Percentiles rank a stretch among this genome's conserved stretches.
Conservation (phyloP, 2,797 vertebrate genomes). For the Liparis tanakae region DNA sequence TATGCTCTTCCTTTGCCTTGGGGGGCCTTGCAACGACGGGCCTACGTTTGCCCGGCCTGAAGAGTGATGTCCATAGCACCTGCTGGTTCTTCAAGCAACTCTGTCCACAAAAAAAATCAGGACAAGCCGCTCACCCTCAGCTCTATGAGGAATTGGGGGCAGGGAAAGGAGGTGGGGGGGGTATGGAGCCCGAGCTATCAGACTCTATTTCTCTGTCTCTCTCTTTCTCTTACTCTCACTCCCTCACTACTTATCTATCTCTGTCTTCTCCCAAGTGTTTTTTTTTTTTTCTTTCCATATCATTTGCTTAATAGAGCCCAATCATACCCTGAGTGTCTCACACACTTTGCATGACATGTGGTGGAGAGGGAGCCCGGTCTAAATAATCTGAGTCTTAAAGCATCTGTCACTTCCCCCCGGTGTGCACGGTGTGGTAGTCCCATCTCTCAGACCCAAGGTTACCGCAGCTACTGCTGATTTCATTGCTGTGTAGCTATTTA, state of each 20-base stretch:
- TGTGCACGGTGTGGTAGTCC: slow-evolving; percentile 76
- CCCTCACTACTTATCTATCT: slow-evolving; percentile 77
- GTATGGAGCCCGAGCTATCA: slow-evolving; percentile 81
- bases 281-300: slow-evolving; percentile 55
- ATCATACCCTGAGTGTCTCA: slow-evolving; percentile 77
- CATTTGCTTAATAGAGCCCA: slow-evolving; percentile 84
- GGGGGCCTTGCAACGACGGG: slow-evolving; percentile 86
- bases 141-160: slow-evolving; percentile 82
- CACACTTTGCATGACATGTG: slow-evolving; percentile 88
- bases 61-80: slow-evolving; percentile 89
- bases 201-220: slow-evolving; percentile 86
- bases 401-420: slow-evolving; percentile 77
- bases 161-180: slow-evolving; percentile 72
- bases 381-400: slow-evolving; percentile 82
- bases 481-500: slow-evolving; percentile 78
- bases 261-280: slow-evolving; percentile 77
- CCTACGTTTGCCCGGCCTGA: slow-evolving; percentile 85
- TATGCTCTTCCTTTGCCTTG: slow-evolving; percentile 89
- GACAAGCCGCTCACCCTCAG: slow-evolving; percentile 87
- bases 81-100: slow-evolving; percentile 90
- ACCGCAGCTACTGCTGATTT: slow-evolving; percentile 69
- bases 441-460: slow-evolving; percentile 80
- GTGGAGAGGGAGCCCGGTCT: slow-evolving; percentile 81
- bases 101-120: slow-evolving; percentile 87
- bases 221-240: slow-evolving; percentile 74